Base-by-base conservation (phyloP, 2,888 invertebrate genomes). In the Gibbula magus region DNA sequence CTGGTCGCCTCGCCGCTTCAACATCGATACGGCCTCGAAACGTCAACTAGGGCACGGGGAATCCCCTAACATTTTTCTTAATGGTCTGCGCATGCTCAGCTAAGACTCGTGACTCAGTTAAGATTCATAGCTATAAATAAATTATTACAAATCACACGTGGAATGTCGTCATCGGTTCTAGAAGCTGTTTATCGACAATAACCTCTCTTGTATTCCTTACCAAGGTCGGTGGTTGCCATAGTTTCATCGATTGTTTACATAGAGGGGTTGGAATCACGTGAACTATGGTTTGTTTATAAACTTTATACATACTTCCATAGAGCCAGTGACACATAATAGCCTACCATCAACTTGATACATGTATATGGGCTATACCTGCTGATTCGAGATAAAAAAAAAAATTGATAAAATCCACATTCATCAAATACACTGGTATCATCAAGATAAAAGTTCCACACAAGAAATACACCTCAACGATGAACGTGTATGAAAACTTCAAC, bases 91-190 rank as follows among this genome's bases (percentile, higher is more conserved):
- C 61, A 61, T 61, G 61, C 61, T 25, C 61, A 16, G 8, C 22
- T 25, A 61, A 29, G 29, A 25, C 3, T 18, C 8, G 61, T 61
- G 61, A 61, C 29, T 61, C 61, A 61, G 61, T 2, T 2, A 61
- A 61, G 25, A 18, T 61, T 61, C 61, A 61, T 61, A 61, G 61
- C 25, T 61, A 61, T 61, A 29, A 29, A 61, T 61, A 61, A 61
- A 0, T 25, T 61, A 61, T 61, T 61, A 29, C 61, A 61, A 61
- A 29, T 61, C 29, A 20, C 61, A 61, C 61, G 61, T 61, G 61
- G 61, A 61, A 61, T 61, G 61, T 29, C 61, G 61, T 61, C 61
- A 61, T 61, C 61, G 8, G 25, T 22, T 45, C 45, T 45, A 45
- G 45, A 45, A 45, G 4, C 45, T 45, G 45, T 45, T 45, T 45